Percentiles rank a stretch among this genome's conserved stretches.
Conservation (phyloP, 1,140 invertebrate genomes). For the Drosophila quadrilineata region DNA sequence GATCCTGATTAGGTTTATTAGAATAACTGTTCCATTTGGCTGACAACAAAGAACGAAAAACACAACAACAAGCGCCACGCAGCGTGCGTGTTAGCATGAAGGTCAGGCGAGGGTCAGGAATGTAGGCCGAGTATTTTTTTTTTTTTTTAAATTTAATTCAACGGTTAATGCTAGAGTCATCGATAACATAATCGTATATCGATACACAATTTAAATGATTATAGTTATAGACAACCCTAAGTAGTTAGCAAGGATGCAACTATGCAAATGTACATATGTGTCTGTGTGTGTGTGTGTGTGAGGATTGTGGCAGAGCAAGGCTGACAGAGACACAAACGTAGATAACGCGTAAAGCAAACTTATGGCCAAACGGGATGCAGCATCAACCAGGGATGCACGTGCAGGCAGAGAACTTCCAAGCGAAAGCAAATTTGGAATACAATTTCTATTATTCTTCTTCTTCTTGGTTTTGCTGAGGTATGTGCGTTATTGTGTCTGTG, state of each 20-base stretch:
- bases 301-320: slow-evolving; percentile 1
- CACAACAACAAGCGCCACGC: slow-evolving; percentile 77
- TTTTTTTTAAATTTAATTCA: no score
- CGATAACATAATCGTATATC: no score
- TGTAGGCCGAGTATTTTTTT: no score
- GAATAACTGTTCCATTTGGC: slow-evolving; percentile 70
- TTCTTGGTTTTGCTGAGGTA: no score
- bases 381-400: slow-evolving; percentile 36
- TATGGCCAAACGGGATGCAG: slow-evolving; percentile 32
- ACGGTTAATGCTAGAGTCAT: no score
- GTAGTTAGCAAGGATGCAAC: no score
- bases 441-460: no score
- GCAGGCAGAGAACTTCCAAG: slow-evolving; percentile 20
- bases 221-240: no score
- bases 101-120: slow-evolving; percentile 21
- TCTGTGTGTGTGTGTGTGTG: slow-evolving; percentile 22
- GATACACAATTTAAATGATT: no score
- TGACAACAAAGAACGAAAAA: slow-evolving; percentile 76
- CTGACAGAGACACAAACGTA: slow-evolving; percentile 57
- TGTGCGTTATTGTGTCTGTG: no score
- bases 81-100: slow-evolving; percentile 69
- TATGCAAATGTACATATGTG: no score
- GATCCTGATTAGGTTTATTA: slow-evolving; percentile 83
- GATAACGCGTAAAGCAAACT: no score
- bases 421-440: slow-evolving; percentile 14